phyloP scores from a whole-genome alignment of 2,113 vertebrate species.

The Bubalus kerabau region DNA sequence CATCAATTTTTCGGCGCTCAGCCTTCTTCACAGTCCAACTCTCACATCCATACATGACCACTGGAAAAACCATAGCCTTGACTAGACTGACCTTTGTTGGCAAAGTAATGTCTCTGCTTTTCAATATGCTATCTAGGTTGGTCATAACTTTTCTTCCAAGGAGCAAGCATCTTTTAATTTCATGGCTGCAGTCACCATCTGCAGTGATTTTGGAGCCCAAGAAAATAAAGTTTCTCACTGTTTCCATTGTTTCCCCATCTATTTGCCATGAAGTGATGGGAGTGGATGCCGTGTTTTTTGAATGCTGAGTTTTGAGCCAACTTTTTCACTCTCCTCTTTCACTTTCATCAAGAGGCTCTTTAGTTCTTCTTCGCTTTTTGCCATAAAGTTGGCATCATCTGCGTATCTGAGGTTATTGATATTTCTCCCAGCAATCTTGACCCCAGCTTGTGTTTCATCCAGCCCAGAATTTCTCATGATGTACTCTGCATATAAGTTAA shows the following conservation, averaged over 20 bases:
- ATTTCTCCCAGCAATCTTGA: not conserved
- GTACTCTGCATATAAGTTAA: not conserved
- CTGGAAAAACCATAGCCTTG: not conserved
- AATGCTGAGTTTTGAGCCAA: not conserved
- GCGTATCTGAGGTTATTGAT: not conserved
- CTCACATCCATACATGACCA: rapidly evolving
- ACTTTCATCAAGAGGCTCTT: not conserved
- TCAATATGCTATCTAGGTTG: not conserved
- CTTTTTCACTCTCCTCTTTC: not conserved
- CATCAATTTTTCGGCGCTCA: not conserved
- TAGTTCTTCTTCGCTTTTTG: not conserved
- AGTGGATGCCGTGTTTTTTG: not conserved
- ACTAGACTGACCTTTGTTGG: not conserved
- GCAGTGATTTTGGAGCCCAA: not conserved
- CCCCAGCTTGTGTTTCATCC: not conserved
- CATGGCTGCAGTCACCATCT: not conserved
- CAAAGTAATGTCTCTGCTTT: not conserved
- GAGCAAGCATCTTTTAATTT: not conserved
- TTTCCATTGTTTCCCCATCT: not conserved
- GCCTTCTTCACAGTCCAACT: not conserved
- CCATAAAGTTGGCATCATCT: not conserved
- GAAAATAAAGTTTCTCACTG: not conserved
- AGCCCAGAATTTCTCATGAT: not conserved
- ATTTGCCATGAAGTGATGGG: not conserved
- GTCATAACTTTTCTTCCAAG: not conserved